Conservation (phyloP, 35 echinoderm and acorn worm genomes). For the Eucidaris tribuloides region DNA sequence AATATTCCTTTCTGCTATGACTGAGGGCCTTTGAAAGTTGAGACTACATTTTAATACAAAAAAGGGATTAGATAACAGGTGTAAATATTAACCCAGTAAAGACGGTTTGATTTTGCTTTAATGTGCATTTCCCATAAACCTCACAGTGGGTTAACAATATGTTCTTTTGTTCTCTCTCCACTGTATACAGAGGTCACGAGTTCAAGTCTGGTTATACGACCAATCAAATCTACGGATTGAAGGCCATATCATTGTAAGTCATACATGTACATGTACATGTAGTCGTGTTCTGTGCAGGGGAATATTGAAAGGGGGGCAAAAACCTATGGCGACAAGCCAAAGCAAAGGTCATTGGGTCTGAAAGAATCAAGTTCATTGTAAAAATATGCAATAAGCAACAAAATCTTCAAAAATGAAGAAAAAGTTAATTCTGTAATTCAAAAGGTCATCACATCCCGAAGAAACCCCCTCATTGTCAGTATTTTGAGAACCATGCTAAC, state of each 20-base stretch:
- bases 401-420: neutral
- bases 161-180: neutral
- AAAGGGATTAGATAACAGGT: neutral
- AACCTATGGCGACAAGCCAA: neutral
- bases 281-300: neutral
- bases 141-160: neutral
- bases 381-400: neutral
- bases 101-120: neutral
- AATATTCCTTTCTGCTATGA: no score
- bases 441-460: no score
- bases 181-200: slow-evolving; percentile 87
- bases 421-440: no score
- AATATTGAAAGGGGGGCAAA: neutral
- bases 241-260: slow-evolving; percentile 99
- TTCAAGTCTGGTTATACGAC: slow-evolving; percentile 97
- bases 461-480: no score
- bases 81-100: neutral
- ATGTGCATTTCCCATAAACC: neutral
- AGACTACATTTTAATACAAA: neutral
- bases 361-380: no score
- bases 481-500: no score
- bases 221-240: slow-evolving; percentile 95
- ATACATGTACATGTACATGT: neutral
- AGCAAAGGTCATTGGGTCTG: neutral
- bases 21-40: no score